Evolutionary conservation across 2,797 vertebrate genomes (phyloP), one percentile per base, ranked within the genome.

Genomic region (Galago senegalensis): DNA sequence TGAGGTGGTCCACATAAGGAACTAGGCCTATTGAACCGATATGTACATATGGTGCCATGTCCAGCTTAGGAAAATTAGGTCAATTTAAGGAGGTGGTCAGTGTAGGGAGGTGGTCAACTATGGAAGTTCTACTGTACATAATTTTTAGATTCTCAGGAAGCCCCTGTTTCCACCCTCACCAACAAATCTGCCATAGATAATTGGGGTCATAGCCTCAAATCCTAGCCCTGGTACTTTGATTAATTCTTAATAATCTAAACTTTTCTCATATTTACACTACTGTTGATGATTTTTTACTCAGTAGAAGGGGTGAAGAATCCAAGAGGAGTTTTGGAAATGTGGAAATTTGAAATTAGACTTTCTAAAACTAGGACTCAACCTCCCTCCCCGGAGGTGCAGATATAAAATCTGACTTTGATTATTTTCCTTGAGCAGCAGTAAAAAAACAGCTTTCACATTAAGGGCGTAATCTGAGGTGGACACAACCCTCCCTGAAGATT

Each of bases 121-220:
- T 49, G 49, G 14, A 49, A 14, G 49, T 49, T 49, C 49, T 49
- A 14, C 49, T 49, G 49, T 9, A 27, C 46, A n/a, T 13, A 37
- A 46, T n/a, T 37, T 93, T 89, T 79, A 92, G 25, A 60, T 86
- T 17, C 9, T 70, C 43, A 90, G 37, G 14, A 96, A 86, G 9
- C 12, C 65, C 82, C 34, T 92, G 4, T 75, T 90, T 58, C 6
- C 3, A 90, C 1, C 17, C 2, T 83, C 3, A 49, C 4, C 82
- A 73, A 53, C 2, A 56, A 84, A 91, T 91, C 0, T 61, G 17
- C 29, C 18, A 60, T 37, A 63, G 29, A 90, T 95, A 53, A 1
- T 79, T 25, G 1, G 14, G 21, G 11, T 2, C 12, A 27, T 37
- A 53, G 67, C 13, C 6, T 94, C 25, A 80, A 69, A 81, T 20